Base-by-base conservation (phyloP, 1,140 invertebrate species). In the Belonocnema kinseyi region DNA sequence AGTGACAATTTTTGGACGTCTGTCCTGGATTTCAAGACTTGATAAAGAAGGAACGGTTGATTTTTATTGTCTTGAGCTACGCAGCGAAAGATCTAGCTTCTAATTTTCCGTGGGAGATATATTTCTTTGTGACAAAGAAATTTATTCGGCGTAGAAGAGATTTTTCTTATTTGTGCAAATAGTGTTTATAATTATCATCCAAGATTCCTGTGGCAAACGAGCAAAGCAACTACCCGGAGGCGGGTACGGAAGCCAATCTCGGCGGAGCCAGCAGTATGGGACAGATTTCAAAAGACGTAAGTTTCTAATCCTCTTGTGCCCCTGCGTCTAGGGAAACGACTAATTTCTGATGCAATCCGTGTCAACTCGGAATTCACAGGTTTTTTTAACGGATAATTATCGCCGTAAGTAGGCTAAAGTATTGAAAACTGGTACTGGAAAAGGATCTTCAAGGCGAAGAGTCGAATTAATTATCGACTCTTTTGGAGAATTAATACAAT, bases 211-310 rank as follows among this genome's bases (percentile, higher is more conserved):
- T 93, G 80, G 90, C 92, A 78, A 88, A 90, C 84, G 88, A 90
- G 80, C 84, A 85, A 80, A 88, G 88, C 76, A 83, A 89, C 81
- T 85, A 86, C 81, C 89, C 87, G 82, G 90, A 89, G 85, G 87
- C 86, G 81, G 87, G 89, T 89, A 88, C 87, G 75, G 86, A 89
- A 86, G 87, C 88, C 54, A 85, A 86, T 80, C 74, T 79, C 78
- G 82, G 79, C 82, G 88, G 87, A 87, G 90, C 89, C 81, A 89
- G 84, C 84, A 92, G 87, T 77, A 93, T 93, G 92, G 93, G 93
- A 84, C 93, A 93, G 84, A 93, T 93, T 82, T 90, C 88, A 79
- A 91, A 92, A 82, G 90, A 93, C 82, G 93, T 93, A 85, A 92
- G 92, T 93, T 73, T 73, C 8, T 17, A 46, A 17, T 19, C n/a